Percentiles rank a stretch among this genome's conserved stretches.
phyloP scores from a whole-genome alignment of 2,797 vertebrate genomes.

The Chelidonichthys spinosus region DNA sequence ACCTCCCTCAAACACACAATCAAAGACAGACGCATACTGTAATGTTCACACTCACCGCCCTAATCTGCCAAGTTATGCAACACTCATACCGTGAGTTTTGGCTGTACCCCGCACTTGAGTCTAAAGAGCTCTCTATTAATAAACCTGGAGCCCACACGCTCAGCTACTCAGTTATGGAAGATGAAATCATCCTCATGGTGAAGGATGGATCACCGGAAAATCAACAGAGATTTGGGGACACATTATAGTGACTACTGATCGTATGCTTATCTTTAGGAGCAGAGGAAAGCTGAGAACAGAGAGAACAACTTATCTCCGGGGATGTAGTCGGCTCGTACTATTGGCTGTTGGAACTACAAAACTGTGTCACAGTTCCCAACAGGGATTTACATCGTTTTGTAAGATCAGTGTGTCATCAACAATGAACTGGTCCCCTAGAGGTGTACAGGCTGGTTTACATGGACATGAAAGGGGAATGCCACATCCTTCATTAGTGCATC shows the following conservation, averaged over 20 bases:
- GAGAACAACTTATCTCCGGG: slow-evolving; percentile 30
- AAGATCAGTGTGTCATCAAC: slow-evolving; percentile 18
- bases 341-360: slow-evolving; percentile 33
- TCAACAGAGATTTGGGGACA: background rate
- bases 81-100: slow-evolving; percentile 36
- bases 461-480: slow-evolving; percentile 12
- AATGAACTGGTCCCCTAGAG: slow-evolving; percentile 33
- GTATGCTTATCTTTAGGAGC: background rate
- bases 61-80: slow-evolving; percentile 59
- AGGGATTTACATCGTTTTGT: slow-evolving; percentile 23
- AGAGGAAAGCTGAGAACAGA: slow-evolving; percentile 23
- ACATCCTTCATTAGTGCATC: slow-evolving; percentile 7
- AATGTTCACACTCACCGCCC: slow-evolving; percentile 12
- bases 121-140: slow-evolving; percentile 61
- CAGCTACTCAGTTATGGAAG: slow-evolving; percentile 37
- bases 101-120: slow-evolving; percentile 39
- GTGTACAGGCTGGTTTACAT: background rate
- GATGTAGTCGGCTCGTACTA: slow-evolving; percentile 7
- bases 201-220: background rate
- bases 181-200: background rate
- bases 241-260: background rate
- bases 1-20: slow-evolving; percentile 40
- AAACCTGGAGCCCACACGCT: slow-evolving; percentile 61
- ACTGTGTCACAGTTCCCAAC: slow-evolving; percentile 48
- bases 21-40: slow-evolving; percentile 24